Evolutionary conservation across 92 coral and sea anemone species (phyloP), one percentile per base, ranked within the genome.

Genomic region (Palythoa heliodiscus): DNA sequence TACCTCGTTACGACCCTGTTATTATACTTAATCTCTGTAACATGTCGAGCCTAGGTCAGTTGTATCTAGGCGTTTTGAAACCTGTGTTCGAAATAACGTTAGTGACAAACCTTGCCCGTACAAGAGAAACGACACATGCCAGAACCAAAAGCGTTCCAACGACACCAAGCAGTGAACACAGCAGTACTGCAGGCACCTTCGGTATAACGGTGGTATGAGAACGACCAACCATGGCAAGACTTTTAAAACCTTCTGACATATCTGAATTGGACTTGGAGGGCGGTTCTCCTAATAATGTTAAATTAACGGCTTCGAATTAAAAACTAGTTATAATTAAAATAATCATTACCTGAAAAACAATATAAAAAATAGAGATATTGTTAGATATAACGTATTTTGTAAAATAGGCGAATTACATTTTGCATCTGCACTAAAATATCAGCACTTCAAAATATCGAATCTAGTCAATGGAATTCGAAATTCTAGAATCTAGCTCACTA

Each of bases 141-240:
- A 80, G 16, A 15, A 66, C 3, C 73, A 64, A 52, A 14, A 80
- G 74, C 8, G 47, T 67, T 47, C 40, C 84, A 2, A 68, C 15
- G 9, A 68, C 40, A 47, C 84, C 74, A 20, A 80, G 84, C 24
- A 80, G 23, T 14, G 74, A 25, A 66, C 66, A 80, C 22, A 66
- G 11, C 61, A 80, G 35, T 5, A 73, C 73, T 29, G 53, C 19
- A 10, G 84, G 84, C 11, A 80, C 24, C 66, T 38, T 80, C 11
- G 84, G 84, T 20, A 52, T 47, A 17, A 80, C 84, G 4, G 84
- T 80, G 11, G 74, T 64, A 5, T 63, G 73, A 23, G 84, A 40
- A 6, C 57, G 74, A 29, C 74, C 74, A 68, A 80, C 63, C 74
- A 80, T 80, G 60, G 84, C 61, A 43, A 66, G 84, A 23, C 74